A percentile compares a stretch with the other conserved stretches of the same genome.
These are phyloP conservation scores for Resseliella maxima DNA, from an alignment of 2,888 invertebrate genomes.

Conservation along the genomic window DNA sequence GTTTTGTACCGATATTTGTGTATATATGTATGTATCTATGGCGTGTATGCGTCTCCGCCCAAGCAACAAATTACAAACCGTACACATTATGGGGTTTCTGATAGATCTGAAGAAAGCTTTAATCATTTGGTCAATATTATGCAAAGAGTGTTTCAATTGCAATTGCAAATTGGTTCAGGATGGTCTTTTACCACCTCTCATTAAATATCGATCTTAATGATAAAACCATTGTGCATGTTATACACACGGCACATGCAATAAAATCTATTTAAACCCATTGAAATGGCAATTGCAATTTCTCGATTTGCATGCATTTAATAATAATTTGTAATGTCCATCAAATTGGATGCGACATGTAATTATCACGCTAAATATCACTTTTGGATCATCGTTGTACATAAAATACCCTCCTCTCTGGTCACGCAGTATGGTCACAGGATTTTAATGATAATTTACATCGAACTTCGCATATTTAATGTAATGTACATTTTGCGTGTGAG, in stretches of 20 bases:
- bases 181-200: neutral
- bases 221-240: neutral
- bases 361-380: slow-evolving; percentile 44
- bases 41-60: slow-evolving; percentile 7
- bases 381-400: neutral
- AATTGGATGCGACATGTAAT: neutral
- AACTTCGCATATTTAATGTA: neutral
- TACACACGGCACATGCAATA: slow-evolving; percentile 11
- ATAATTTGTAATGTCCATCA: slow-evolving; percentile 30
- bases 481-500: neutral
- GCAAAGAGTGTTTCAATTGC: neutral
- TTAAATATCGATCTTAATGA: neutral
- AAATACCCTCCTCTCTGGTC: neutral
- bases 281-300: neutral
- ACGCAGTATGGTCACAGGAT: neutral
- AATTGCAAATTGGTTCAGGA: neutral
- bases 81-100: too few relatives aligned
- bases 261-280: neutral
- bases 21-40: too few relatives aligned
- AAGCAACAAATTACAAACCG: neutral
- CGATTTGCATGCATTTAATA: slow-evolving; percentile 20
- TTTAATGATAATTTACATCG: neutral
- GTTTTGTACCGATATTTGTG: slow-evolving; percentile 17
- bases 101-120: too few relatives aligned
- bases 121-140: neutral